These are phyloP conservation scores for Papilio helenus DNA, from an alignment of 1,140 invertebrate species.

Conservation along the genomic window DNA sequence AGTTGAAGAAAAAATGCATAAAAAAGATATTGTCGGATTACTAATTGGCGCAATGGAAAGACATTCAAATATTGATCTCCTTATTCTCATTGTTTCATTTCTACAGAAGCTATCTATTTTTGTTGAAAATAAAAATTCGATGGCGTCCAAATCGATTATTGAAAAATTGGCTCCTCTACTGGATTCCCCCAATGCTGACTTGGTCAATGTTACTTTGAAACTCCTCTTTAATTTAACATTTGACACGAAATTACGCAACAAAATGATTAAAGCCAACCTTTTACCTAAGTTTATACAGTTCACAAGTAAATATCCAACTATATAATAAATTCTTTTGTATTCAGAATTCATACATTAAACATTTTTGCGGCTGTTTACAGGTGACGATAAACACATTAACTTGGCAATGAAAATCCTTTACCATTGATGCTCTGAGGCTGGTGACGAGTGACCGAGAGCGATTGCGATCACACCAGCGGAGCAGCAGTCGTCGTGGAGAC, in stretches of 20 bases:
- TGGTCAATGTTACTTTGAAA: conserved; percentile 94
- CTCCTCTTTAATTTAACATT: conserved; percentile 99
- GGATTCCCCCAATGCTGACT: conserved; percentile 89
- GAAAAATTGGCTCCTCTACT: conserved; percentile 90
- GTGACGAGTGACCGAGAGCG: too few relatives aligned
- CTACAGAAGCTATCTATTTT: conserved; percentile 98
- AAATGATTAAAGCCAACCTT: conserved; percentile 95
- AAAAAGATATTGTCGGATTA: conserved; percentile 95
- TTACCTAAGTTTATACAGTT: conserved; percentile 95
- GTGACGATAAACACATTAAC: conserved; percentile 92
- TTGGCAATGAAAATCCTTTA: conserved; percentile 96
- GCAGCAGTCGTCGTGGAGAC: too few relatives aligned
- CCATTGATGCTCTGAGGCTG: too few relatives aligned
- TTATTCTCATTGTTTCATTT: conserved; percentile 96
- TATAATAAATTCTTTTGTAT: background rate
- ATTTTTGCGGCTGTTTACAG: conserved; percentile 82
- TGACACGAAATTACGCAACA: conserved; percentile 92
- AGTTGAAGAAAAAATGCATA: conserved; percentile 98
- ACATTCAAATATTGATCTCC: conserved; percentile 91
- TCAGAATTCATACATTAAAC: background rate
- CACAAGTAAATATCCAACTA: conserved; percentile 86
- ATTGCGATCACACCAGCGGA: too few relatives aligned
- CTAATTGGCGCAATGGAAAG: conserved; percentile 95
- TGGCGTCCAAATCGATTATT: conserved; percentile 90
- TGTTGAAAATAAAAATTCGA: conserved; percentile 96